Base-by-base conservation (phyloP, 2,113 vertebrate genomes). In the Phylloscopus trochiloides region DNA sequence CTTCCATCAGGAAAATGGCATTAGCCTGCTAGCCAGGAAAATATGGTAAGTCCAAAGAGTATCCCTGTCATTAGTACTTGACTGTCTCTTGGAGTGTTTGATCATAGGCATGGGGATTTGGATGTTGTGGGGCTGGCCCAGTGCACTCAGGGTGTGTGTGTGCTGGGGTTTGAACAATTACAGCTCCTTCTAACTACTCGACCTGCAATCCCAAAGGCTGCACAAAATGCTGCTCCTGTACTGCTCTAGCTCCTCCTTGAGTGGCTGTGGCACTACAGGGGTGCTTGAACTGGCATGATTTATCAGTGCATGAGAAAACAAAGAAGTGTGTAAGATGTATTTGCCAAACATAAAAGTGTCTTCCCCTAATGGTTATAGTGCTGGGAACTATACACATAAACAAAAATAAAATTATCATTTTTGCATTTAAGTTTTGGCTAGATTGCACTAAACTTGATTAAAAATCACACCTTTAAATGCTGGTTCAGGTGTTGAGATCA, bases 1-100 rank as follows among this genome's bases (percentile, higher is more conserved):
- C 94, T 96, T 67, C 51, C n/a, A 70, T 90, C 58, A 94, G 88
- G 66, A 93, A 95, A 96, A 91, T 70, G 47, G 29, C 50, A 76
- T 91, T 93, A 88, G 57, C 40, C 31, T 95, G 31, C 50, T 29
- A 87, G 54, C 63, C 86, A 95, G 88, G 90, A 91, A 96, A 92
- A 86, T 52, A 76, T 25, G 55, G 34, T 58, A 66, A 93, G 31
- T 92, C 78, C 78, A 75, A 88, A 90, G 57, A 76, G 45, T 51
- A 31, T 81, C 57, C 55, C 24, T 68, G 38, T 86, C 85, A 71
- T 77, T 90, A 94, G 61, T 2, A 0, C 71, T 91, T 75, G 51
- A 70, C 89, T 85, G n/a, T 91, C 63, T 79, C n/a, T 63, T 95
- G 54, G 61, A 81, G 32, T 61, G 42, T 87, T 86, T 94, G 92